These are phyloP conservation scores for Malaclemys terrapin DNA, from an alignment of 2,113 vertebrate species.

Conservation along the genomic window DNA sequence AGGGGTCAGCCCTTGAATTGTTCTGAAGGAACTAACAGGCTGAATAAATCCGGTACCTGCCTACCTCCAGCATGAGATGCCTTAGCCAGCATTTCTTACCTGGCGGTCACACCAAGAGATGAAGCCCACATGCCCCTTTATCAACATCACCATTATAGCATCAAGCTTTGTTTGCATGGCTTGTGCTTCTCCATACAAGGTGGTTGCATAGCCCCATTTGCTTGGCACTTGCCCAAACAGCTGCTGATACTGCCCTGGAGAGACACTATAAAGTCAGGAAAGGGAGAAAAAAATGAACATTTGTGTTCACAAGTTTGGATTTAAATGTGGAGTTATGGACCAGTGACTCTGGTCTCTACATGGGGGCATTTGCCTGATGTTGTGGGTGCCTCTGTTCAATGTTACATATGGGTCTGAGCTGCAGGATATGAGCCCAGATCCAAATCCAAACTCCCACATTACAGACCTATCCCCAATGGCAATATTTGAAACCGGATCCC, in stretches of 20 bases:
- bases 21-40: not conserved
- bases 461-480: fast-evolving
- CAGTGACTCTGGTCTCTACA: not conserved
- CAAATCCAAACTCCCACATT: not conserved
- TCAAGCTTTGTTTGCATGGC: not conserved
- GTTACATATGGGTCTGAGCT: not conserved
- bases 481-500: not conserved
- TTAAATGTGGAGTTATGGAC: conserved; percentile 30
- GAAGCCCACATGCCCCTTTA: not conserved
- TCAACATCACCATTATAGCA: not conserved
- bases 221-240: conserved; percentile 53
- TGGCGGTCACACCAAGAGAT: not conserved
- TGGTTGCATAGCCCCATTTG: not conserved
- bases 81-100: not conserved
- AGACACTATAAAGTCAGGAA: conserved; percentile 44
- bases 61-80: not conserved
- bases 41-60: not conserved
- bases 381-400: not conserved
- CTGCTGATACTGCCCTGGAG: conserved; percentile 31
- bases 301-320: conserved; percentile 4
- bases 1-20: not conserved
- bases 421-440: not conserved
- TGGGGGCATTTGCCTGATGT: not conserved
- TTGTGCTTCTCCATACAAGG: not conserved
- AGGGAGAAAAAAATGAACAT: not conserved